Evolutionary conservation across 2,797 vertebrate species (phyloP).

Genomic region (Scyliorhinus canicula): DNA sequence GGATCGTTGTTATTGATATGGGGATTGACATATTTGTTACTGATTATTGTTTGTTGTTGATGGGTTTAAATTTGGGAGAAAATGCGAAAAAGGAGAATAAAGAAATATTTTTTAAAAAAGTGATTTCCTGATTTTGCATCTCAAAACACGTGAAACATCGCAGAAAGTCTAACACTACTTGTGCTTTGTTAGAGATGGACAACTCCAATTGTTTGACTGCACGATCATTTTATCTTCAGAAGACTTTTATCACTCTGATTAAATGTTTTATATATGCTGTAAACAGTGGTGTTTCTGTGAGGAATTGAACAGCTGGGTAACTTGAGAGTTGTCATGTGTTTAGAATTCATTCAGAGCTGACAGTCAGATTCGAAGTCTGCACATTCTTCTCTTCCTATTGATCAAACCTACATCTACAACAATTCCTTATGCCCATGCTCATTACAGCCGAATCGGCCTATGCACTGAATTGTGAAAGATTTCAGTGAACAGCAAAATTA

Average conservation of each 20-base stretch:
- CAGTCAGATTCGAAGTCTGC: not conserved
- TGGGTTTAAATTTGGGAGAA: no score
- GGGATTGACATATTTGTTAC: no score
- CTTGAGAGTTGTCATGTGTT: not conserved
- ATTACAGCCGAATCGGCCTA: no score
- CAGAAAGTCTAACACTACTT: slow-evolving; percentile 37
- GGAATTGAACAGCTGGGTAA: slow-evolving; percentile 56
- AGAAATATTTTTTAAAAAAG: no score
- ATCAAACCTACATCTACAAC: not conserved
- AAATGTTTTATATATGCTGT: slow-evolving; percentile 64
- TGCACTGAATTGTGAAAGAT: not conserved
- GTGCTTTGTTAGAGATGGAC: slow-evolving; percentile 68
- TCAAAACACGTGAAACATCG: not conserved
- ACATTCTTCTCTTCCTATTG: not conserved
- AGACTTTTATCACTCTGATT: slow-evolving; percentile 76
- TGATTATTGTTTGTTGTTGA: no score
- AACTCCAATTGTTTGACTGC: slow-evolving; percentile 73
- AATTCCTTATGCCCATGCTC: not conserved
- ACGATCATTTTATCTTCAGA: slow-evolving; percentile 74
- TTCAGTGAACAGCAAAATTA: not conserved
- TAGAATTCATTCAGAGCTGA: not conserved
- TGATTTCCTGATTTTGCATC: no score
- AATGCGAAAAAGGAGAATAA: no score
- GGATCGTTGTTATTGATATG: no score
- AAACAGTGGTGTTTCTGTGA: slow-evolving; percentile 61